A percentile compares a stretch with the other conserved stretches of the same genome.
These are phyloP conservation scores for Meles meles DNA, from an alignment of 2,113 vertebrate genomes.

Conservation along the genomic window DNA sequence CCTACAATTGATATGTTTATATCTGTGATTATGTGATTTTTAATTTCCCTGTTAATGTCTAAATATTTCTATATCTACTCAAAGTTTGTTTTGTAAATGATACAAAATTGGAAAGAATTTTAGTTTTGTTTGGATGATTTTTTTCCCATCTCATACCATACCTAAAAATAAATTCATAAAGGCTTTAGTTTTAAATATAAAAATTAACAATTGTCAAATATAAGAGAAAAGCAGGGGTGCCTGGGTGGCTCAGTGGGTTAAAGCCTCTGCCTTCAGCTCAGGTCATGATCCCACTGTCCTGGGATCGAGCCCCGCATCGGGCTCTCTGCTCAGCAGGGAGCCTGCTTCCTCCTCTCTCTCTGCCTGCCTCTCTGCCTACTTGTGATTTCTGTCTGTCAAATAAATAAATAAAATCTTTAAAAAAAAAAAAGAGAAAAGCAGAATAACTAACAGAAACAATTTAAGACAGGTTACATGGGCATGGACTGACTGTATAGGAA, in stretches of 20 bases:
- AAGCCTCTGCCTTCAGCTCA: no score
- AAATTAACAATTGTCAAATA: not conserved
- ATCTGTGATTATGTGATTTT: not conserved
- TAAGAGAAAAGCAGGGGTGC: not conserved
- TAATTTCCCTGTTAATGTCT: not conserved
- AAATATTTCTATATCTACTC: not conserved
- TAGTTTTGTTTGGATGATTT: not conserved
- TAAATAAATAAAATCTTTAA: no score
- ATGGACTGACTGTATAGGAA: not conserved
- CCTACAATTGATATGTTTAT: not conserved
- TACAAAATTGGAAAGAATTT: not conserved
- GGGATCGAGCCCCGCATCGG: no score
- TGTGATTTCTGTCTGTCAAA: no score
- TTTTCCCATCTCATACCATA: not conserved
- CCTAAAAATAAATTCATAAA: not conserved
- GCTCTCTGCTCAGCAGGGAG: no score
- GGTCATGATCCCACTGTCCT: no score
- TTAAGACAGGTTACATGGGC: not conserved
- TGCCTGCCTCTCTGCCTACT: no score
- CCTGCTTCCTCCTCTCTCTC: no score
- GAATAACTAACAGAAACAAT: not conserved
- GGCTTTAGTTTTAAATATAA: not conserved
- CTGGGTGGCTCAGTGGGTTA: no score
- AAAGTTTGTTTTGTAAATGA: not conserved
- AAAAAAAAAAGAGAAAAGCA: not conserved